Base-by-base conservation (phyloP, 2,797 vertebrate genomes). In the Lithobates pipiens region DNA sequence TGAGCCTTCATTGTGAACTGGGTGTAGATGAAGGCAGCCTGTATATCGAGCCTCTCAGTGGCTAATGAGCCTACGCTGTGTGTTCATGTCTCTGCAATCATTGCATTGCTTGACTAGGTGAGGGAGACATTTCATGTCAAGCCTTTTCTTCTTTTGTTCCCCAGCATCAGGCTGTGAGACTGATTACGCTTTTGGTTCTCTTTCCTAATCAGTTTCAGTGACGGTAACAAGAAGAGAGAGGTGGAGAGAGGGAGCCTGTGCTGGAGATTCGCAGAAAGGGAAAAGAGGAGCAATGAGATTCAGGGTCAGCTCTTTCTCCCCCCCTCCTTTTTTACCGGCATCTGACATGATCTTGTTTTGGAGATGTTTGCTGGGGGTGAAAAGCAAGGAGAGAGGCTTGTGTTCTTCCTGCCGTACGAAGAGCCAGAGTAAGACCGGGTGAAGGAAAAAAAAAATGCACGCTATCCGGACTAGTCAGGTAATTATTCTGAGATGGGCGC, bases 401-500 rank as follows among this genome's bases (percentile, higher is more conserved):
- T 78, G 76, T 69, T 85, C 44, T 77, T 34, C 69, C 7, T 74
- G 83, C 29, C 70, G 29, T 63, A 69, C 25, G 15, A 71, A 75
- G 50, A 72, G 83, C 50, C 76, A 78, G 50, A 54, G 50, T 54
- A 54, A 54, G 69, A 85, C 57, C 46, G 77, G 77, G 71, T 85
- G 78, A 75, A 46, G 63, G 13, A 21, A 85, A 54, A 54, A 39
- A 46, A 54, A 42, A 44, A 85, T 85, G 83, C 68, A n/a, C 34
- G 34, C 10, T 36, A 50, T 34, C 13, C 27, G 76, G 76, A 73
- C 76, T 65, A 46, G 68, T 36, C 83, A 78, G 76, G 76, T 34
- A 54, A 85, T 86, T 42, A 70, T 44, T 57, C 16, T 10, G 78
- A 86, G 63, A 81, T 86, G 84, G 84, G 77, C 77, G 57, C 77